These are phyloP conservation scores for Scyliorhinus canicula DNA, from an alignment of 2,797 vertebrate species.

Conservation along the genomic window DNA sequence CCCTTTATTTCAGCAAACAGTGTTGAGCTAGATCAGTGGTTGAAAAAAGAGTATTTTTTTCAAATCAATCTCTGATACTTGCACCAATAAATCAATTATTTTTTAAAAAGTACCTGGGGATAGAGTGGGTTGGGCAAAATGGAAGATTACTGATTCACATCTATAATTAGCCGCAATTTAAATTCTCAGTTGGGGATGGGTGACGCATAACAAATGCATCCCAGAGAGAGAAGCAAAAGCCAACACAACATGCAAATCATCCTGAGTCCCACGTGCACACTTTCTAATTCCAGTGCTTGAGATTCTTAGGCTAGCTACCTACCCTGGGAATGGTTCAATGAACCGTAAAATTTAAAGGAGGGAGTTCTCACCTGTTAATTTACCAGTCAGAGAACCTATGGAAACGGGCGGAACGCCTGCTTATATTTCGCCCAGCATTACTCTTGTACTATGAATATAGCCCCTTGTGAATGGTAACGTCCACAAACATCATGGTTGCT, in stretches of 20 bases:
- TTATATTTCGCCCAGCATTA: too few relatives aligned
- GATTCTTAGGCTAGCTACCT: background rate
- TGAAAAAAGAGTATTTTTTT: background rate
- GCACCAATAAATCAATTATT: background rate
- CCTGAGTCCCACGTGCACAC: background rate
- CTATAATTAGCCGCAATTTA: background rate
- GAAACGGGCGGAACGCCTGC: too few relatives aligned
- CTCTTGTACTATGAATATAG: too few relatives aligned
- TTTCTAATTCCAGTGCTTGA: background rate
- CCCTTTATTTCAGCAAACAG: background rate
- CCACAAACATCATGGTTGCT: background rate
- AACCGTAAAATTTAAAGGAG: background rate
- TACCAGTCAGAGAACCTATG: too few relatives aligned
- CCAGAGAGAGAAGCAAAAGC: background rate
- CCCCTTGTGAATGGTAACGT: background rate
- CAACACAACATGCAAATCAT: background rate
- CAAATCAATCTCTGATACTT: background rate
- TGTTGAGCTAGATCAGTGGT: background rate
- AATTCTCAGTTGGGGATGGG: background rate
- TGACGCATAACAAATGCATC: background rate
- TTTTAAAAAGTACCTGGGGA: background rate
- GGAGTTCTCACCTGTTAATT: too few relatives aligned
- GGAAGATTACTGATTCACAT: background rate
- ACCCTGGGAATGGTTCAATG: too few relatives aligned
- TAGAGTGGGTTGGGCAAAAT: background rate